Evolutionary conservation across 2,888 invertebrate genomes (phyloP), one percentile per base, ranked within the genome.

Genomic region (Drosophila emarginata): DNA sequence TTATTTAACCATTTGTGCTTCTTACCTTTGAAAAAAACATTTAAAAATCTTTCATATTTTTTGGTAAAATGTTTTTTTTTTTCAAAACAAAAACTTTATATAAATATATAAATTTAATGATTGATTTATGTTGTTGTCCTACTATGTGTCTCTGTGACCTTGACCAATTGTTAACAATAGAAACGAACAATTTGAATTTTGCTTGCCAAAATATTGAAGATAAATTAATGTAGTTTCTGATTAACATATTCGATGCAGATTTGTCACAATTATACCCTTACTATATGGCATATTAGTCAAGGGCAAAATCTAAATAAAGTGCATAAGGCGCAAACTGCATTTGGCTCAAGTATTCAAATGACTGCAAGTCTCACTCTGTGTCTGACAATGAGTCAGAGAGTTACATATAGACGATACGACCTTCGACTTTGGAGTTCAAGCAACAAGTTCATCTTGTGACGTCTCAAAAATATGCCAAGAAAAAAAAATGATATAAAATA

Each of bases 361-460:
- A 21, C 11, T 21, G 4, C 21, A 45, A 21, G 37, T 37, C 37
- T 12, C 12, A 1, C 2, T 37, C 37, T 37, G 6, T 1, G n/a
- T 40, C 40, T 40, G 21, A 1, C 45, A 45, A 45, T 45, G 45
- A 45, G 45, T 45, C 45, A 45, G 45, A 45, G 45, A 4, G n/a
- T n/a, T n/a, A n/a, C n/a, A n/a, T 45, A 9, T 32, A 32, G 32
- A 32, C 12, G 3, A 45, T 6, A 12, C 21, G 63, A 52, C 72
- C 64, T 74, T 75, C 71, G 39, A 45, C 39, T 61, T 21, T 57
- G 73, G 74, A 83, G 82, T 80, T 85, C 80, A 82, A 77, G 84
- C 74, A 58, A 61, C 82, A 85, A 85, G 82, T 83, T 85, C 80
- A 82, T 65, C 45, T 45, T 45, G 63, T 72, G 76, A 76, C 72